phyloP scores from a whole-genome alignment of 1,140 invertebrate genomes.

The Drosophila funebris region DNA sequence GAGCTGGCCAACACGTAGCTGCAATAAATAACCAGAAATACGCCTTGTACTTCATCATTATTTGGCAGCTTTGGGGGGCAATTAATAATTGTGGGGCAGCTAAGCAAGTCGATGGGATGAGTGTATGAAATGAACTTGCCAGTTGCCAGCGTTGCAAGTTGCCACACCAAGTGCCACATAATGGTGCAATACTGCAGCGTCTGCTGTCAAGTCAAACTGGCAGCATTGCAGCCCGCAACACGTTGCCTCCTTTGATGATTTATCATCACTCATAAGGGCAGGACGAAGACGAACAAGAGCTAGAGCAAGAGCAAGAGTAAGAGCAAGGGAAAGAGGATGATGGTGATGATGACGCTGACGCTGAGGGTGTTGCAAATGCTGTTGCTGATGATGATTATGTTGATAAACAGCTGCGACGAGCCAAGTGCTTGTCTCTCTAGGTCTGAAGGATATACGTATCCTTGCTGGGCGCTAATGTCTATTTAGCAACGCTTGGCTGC shows the following conservation, averaged over 20 bases:
- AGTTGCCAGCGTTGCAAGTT: conserved; percentile 5
- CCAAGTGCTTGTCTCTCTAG: conserved; percentile 46
- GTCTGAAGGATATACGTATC: conserved; percentile 30
- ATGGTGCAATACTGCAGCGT: conserved; percentile 49
- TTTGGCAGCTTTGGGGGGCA: conserved; percentile 25
- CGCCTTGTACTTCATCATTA: conserved; percentile 37
- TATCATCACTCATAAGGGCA: conserved; percentile 69
- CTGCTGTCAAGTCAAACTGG: conserved; percentile 67
- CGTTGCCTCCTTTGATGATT: conserved; percentile 69
- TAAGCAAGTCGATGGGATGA: not conserved
- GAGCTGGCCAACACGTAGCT: conserved; percentile 20
- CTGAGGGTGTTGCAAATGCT: not conserved
- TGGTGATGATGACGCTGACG: not conserved
- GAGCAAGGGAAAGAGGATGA: conserved; percentile 1
- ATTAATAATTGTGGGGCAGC: conserved; percentile 19
- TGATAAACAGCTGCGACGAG: conserved; percentile 49
- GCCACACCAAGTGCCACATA: conserved; percentile 37
- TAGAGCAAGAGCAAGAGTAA: conserved; percentile 12
- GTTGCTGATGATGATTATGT: conserved; percentile 12
- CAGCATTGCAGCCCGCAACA: conserved; percentile 50
- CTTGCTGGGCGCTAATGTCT: conserved; percentile 57
- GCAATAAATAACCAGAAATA: conserved; percentile 21
- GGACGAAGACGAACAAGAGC: conserved; percentile 30
- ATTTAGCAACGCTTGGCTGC: conserved; percentile 48
- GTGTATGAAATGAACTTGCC: conserved; percentile 1